Evolutionary conservation across 2,797 vertebrate species (phyloP).

Genomic region (Chiloscyllium punctatum): DNA sequence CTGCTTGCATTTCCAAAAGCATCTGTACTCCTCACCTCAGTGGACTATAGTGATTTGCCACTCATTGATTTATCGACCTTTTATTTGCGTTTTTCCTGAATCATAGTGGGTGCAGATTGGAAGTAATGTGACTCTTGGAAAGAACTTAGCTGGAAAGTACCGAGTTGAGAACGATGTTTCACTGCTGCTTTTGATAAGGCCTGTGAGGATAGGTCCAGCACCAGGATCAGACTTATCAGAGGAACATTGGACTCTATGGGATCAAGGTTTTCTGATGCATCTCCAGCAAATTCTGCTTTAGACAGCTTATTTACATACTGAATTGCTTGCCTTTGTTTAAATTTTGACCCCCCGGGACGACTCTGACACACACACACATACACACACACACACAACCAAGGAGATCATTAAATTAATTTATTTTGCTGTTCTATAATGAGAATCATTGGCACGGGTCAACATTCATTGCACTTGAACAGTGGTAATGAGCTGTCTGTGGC

Average conservation of each 20-base stretch:
- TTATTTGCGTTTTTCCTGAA: background rate
- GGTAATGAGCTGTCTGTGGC: too few relatives aligned
- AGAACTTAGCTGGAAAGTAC: background rate
- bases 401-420: background rate
- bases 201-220: background rate
- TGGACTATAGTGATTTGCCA: constrained; percentile 11
- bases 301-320: background rate
- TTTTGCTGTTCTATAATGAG: too few relatives aligned
- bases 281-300: background rate
- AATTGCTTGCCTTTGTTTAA: background rate
- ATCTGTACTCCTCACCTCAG: background rate
- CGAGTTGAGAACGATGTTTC: background rate
- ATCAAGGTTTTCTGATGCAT: background rate
- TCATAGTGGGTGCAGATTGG: background rate
- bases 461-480: too few relatives aligned
- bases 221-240: background rate
- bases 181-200: background rate
- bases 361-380: too few relatives aligned
- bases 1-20: background rate
- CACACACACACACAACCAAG: too few relatives aligned
- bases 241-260: background rate
- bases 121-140: background rate
- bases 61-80: background rate
- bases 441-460: too few relatives aligned
- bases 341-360: too few relatives aligned